Percentiles rank a stretch among this genome's conserved stretches.
phyloP scores from a whole-genome alignment of 2,797 vertebrate species.

The Danio albolineatus region DNA sequence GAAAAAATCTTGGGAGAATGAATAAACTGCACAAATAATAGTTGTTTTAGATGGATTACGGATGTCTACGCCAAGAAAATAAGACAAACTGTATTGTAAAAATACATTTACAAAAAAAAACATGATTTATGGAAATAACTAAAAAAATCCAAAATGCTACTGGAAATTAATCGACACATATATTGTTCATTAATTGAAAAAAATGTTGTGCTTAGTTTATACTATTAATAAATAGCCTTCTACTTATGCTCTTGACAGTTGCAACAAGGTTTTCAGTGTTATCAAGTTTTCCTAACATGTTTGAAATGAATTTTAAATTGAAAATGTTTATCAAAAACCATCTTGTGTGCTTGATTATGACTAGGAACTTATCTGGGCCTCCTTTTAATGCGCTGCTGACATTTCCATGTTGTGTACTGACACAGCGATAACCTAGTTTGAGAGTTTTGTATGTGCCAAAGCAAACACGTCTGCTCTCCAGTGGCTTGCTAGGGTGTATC shows the following conservation, averaged over 20 bases:
- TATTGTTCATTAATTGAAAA: too few species aligned
- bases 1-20: too few species aligned
- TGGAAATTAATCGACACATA: too few species aligned
- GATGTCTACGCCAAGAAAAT: too few species aligned
- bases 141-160: too few species aligned
- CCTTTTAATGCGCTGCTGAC: conserved; percentile 9
- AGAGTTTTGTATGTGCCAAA: conserved; percentile 27
- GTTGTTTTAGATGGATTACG: too few species aligned
- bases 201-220: neutral
- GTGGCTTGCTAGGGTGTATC: neutral
- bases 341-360: conserved; percentile 4
- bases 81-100: too few species aligned
- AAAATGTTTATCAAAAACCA: neutral
- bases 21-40: too few species aligned
- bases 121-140: too few species aligned
- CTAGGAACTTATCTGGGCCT: conserved; percentile 9
- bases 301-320: neutral
- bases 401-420: conserved; percentile 4
- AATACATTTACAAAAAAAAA: too few species aligned
- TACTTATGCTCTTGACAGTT: neutral
- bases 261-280: too few species aligned
- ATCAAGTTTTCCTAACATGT: conserved; percentile 20
- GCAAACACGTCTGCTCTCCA: conserved; percentile 3
- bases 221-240: neutral
- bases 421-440: neutral